A percentile compares a stretch with the other conserved stretches of the same genome.
Evolutionary conservation across 2,113 vertebrate species (phyloP).

Genomic region (Trichomycterus rosablanca): DNA sequence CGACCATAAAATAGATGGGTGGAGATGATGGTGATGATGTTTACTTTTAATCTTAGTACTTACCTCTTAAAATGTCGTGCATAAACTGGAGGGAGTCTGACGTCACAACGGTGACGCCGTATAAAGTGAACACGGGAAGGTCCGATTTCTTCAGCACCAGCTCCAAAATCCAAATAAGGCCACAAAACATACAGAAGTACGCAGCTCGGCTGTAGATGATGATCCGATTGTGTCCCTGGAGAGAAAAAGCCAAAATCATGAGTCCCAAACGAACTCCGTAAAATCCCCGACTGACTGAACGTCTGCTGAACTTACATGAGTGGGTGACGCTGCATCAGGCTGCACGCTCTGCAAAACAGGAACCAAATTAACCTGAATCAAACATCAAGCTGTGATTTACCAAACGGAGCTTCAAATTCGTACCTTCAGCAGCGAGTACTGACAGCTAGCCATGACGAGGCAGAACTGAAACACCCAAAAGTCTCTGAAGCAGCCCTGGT

Average conservation of each 20-base stretch:
- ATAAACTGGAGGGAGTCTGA: conserved; percentile 71
- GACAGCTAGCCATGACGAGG: conserved; percentile 92
- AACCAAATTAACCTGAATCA: conserved; percentile 20
- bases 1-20: no score
- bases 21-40: no score
- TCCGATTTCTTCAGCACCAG: conserved; percentile 74
- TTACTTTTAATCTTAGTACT: conserved; percentile 46
- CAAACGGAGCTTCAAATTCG: background rate
- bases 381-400: background rate
- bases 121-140: conserved; percentile 76
- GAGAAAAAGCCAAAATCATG: conserved; percentile 28
- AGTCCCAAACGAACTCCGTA: background rate
- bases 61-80: conserved; percentile 84
- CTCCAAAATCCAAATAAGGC: conserved; percentile 92
- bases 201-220: conserved; percentile 91
- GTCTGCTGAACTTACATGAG: conserved; percentile 79
- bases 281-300: background rate
- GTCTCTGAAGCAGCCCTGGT: conserved; percentile 89
- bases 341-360: conserved; percentile 82
- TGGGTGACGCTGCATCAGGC: conserved; percentile 92
- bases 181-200: conserved; percentile 93
- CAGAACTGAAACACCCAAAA: conserved; percentile 93
- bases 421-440: conserved; percentile 96
- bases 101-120: conserved; percentile 83
- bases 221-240: conserved; percentile 92